phyloP scores from a whole-genome alignment of 2,888 invertebrate genomes.

The Zhengitettix transpicula region DNA sequence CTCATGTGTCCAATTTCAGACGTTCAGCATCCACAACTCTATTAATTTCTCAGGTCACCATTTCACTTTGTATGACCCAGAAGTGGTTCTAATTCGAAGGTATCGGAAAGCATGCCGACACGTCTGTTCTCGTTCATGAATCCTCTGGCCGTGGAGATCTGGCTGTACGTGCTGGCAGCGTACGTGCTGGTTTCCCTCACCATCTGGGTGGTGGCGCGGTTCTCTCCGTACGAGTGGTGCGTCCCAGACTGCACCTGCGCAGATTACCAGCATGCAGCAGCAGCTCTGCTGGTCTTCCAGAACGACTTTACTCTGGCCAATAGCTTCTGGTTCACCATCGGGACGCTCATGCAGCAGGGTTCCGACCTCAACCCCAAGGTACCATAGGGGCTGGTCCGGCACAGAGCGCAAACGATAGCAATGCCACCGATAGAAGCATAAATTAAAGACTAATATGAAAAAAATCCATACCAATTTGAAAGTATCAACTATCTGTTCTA shows the following conservation, averaged over 20 bases:
- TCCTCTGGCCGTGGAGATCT: slow-evolving; percentile 38
- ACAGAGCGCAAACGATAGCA: no score
- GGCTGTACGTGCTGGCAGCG: slow-evolving; percentile 35
- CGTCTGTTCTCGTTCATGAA: slow-evolving; percentile 38
- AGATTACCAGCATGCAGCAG: neutral
- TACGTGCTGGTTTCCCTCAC: slow-evolving; percentile 35
- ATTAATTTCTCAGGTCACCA: no score
- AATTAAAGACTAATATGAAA: no score
- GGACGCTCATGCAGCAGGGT: slow-evolving; percentile 39
- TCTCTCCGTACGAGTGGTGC: slow-evolving; percentile 39
- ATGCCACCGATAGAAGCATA: no score
- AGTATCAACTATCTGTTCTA: no score
- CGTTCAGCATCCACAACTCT: no score
- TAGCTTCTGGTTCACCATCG: slow-evolving; percentile 41
- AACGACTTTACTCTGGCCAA: slow-evolving; percentile 41
- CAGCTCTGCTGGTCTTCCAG: slow-evolving; percentile 24
- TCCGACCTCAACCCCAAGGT: slow-evolving; percentile 32
- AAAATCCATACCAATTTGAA: no score
- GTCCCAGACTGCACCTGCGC: slow-evolving; percentile 18
- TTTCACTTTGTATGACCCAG: no score
- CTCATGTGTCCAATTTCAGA: no score
- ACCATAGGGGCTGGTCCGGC: slow-evolving; percentile 58
- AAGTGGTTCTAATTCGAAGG: slow-evolving; percentile 13
- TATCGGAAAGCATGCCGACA: slow-evolving; percentile 29
- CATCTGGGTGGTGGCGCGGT: slow-evolving; percentile 39